Evolutionary conservation across 2,797 vertebrate species (phyloP), one percentile per base, ranked within the genome.

Genomic region (Perodicticus potto): DNA sequence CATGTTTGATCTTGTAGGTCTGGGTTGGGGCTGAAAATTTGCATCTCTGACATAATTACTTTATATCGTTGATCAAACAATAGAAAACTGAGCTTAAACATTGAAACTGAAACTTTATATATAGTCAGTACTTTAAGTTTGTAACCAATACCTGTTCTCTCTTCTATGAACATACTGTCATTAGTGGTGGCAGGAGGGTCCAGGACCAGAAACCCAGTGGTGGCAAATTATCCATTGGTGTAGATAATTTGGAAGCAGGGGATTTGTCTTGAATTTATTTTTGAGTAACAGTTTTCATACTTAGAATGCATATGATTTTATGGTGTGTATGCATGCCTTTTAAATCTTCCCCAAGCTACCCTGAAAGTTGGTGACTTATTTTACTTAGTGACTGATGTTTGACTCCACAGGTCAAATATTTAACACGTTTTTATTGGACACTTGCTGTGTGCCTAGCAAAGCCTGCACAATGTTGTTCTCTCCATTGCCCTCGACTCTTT

Each of bases 21-120:
- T 63, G 43, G 72, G 53, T 43, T 69, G 32, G 34, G 16, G 29
- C 53, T 72, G 85, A 34, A 80, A 29, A 77, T 72, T 90, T 82
- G 11, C 65, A n/a, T 95, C 63, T 84, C 19, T 94, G n/a, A 72
- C 40, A 81, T 78, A 83, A 29, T 74, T 86, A 74, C 10, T 86
- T 85, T 16, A 25, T 70, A 7, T 76, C 43, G 5, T 81, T 69
- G 22, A 53, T 74, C 3, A 40, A 57, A 82, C 69, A 69, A 49
- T 10, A 89, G 73, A 86, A 74, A 74, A 45, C 29, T 37, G 61
- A 89, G 57, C 17, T 70, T 40, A 57, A 63, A 45, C 53, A n/a
- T n/a, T 88, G 76, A 65, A 83, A 61, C 7, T 1, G 40, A 80
- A 91, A 72, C n/a, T 29, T 73, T 29, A 27, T 53, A 53, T 53